Base-by-base conservation (phyloP, 2,797 vertebrate genomes). In the Aratinga solstitialis region DNA sequence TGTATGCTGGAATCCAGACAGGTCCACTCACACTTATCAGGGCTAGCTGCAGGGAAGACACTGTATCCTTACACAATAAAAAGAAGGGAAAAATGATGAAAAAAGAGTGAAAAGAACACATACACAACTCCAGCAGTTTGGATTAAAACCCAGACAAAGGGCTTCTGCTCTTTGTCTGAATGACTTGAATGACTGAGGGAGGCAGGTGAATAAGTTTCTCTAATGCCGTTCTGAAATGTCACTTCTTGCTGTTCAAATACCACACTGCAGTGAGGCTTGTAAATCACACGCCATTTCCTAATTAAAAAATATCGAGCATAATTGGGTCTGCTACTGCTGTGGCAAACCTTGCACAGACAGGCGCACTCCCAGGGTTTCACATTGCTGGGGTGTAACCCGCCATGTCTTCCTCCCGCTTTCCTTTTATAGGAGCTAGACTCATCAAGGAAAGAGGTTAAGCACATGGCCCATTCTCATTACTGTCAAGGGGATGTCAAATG, bases 191-290 rank as follows among this genome's bases (percentile, higher is more conserved):
- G 32, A 68, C 53, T 72, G 47, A 24, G 9, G 7, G 18, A 53
- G 30, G 30, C 36, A 61, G 48, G 34, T 65, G 56, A 79, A 86
- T 65, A 85, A 51, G 66, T 75, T 80, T 53, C 82, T 69, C 36
- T 89, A 74, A 78, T 72, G 58, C 23, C 0, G 0, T 43, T 94
- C 86, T 54, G 76, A 93, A 96, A 96, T 87, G 79, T 95, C 92
- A 89, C n/a, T 87, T n/a, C 84, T 76, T 3, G 5, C 82, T 84
- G 76, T 74, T 93, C 56, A 92, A 94, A 94, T 95, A 68, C 51
- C 82, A 80, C 69, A 23, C 58, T 62, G 76, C 50, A 54, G 42
- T 66, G 73, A 93, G 82, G 34, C 62, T 90, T 78, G 53, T 87
- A 85, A 95, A 94, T 89, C 62, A 50, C 76, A 69, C 0, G 0